phyloP scores from a whole-genome alignment of 1,140 invertebrate species.

The Macrotrachela quadricornifera region DNA sequence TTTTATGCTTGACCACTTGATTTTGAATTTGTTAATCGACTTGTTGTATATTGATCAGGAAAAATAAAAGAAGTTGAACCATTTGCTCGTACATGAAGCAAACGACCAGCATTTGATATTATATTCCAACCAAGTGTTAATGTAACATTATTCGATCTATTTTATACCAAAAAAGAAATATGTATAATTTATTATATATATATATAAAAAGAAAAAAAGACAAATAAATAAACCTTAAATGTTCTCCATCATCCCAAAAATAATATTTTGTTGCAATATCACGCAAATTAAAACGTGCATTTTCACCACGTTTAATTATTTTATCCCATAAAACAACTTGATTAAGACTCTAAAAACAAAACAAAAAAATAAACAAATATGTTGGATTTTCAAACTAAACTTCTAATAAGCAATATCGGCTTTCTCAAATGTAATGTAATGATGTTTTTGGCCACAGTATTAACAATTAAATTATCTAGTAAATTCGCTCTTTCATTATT shows the following conservation, averaged over 20 bases:
- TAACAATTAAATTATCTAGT: too few species aligned
- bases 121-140: conserved; percentile 93
- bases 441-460: too few species aligned
- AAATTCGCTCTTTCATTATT: too few species aligned
- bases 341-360: conserved; percentile 35
- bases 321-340: conserved; percentile 93
- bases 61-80: conserved; percentile 32
- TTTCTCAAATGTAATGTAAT: too few species aligned
- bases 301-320: conserved; percentile 77
- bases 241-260: conserved; percentile 97
- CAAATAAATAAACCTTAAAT: conserved; percentile 55
- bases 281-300: conserved; percentile 66
- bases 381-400: too few species aligned
- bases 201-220: conserved; percentile 10
- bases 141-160: conserved; percentile 69
- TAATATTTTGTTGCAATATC: conserved; percentile 95
- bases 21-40: too few species aligned
- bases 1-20: too few species aligned
- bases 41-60: too few species aligned
- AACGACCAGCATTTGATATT: conserved; percentile 82
- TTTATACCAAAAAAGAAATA: conserved; percentile 15
- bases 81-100: conserved; percentile 58
- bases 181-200: neutral
- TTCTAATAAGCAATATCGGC: too few species aligned
- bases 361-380: too few species aligned